phyloP scores from a whole-genome alignment of 2,797 vertebrate species.

The Danio kyathit region DNA sequence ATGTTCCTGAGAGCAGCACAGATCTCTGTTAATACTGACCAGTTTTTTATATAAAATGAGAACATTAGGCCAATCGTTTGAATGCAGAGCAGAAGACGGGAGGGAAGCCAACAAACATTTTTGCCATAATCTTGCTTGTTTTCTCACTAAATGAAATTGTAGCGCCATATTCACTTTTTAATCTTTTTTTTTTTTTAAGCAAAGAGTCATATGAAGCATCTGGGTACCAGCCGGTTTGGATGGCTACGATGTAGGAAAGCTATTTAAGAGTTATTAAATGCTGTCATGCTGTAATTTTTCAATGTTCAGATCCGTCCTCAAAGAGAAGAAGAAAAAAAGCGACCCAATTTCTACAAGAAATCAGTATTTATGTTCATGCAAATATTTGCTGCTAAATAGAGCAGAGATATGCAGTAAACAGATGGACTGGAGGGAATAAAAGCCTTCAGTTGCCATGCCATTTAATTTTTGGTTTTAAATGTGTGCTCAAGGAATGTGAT shows the following conservation, averaged over 20 bases:
- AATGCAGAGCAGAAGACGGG: constrained; percentile 35
- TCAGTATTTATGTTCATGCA: constrained; percentile 59
- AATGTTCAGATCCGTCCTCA: constrained; percentile 21
- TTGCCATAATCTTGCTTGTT: constrained; percentile 52
- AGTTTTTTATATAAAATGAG: constrained; percentile 43
- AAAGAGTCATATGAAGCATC: constrained; percentile 35
- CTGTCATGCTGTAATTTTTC: constrained; percentile 26
- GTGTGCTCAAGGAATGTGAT: constrained; percentile 39
- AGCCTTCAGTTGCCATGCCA: constrained; percentile 56
- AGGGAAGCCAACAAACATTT: constrained; percentile 43
- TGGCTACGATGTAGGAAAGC: constrained; percentile 34
- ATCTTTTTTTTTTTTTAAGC: constrained; percentile 18
- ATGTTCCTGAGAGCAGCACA: constrained; percentile 32
- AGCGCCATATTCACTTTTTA: constrained; percentile 34
- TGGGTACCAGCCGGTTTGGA: constrained; percentile 49
- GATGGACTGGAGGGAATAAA: constrained; percentile 53
- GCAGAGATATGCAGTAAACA: constrained; percentile 65
- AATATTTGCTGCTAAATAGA: constrained; percentile 76
- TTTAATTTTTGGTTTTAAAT: constrained; percentile 51
- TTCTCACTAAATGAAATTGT: constrained; percentile 28
- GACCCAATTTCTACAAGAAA: constrained; percentile 55
- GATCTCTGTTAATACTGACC: constrained; percentile 38
- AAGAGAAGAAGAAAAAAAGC: constrained; percentile 17
- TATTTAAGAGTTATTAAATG: constrained; percentile 34
- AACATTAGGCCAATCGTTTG: constrained; percentile 34